These are phyloP conservation scores for Tuberolachnus salignus DNA, from an alignment of 2,888 invertebrate species.

Conservation along the genomic window DNA sequence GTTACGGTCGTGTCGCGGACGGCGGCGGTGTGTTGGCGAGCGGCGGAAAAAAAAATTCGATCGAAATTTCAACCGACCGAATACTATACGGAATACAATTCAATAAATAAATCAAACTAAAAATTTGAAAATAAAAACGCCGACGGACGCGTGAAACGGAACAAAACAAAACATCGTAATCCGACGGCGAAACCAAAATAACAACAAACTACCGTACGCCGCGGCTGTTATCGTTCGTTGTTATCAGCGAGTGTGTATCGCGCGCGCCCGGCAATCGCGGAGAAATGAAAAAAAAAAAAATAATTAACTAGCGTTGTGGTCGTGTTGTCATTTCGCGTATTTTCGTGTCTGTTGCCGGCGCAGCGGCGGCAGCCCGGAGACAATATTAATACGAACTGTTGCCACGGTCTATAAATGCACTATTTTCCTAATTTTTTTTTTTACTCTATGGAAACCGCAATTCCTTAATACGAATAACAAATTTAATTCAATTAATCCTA, in stretches of 20 bases:
- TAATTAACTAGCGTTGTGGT: background rate
- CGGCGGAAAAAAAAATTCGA: background rate
- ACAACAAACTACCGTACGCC: conserved; percentile 25
- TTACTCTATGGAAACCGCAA: too few relatives aligned
- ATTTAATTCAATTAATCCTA: too few relatives aligned
- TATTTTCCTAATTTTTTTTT: too few relatives aligned
- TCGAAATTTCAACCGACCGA: background rate
- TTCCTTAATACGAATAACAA: too few relatives aligned
- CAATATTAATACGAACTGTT: background rate
- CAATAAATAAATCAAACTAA: too few relatives aligned
- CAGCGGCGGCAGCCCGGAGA: background rate
- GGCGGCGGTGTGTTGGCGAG: background rate
- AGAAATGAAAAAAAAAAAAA: too few relatives aligned
- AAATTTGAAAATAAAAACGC: too few relatives aligned
- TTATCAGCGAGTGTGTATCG: conserved; percentile 23
- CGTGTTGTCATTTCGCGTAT: too few relatives aligned
- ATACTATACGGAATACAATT: too few relatives aligned
- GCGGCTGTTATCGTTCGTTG: conserved; percentile 50
- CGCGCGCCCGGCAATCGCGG: background rate
- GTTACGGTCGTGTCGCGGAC: background rate
- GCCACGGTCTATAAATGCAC: too few relatives aligned
- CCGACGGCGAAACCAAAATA: background rate
- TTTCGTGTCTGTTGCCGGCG: background rate
- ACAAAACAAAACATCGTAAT: background rate
- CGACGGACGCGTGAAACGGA: background rate